These are phyloP conservation scores for Acanthochromis polyacanthus DNA, from an alignment of 2,113 vertebrate species.

Conservation along the genomic window DNA sequence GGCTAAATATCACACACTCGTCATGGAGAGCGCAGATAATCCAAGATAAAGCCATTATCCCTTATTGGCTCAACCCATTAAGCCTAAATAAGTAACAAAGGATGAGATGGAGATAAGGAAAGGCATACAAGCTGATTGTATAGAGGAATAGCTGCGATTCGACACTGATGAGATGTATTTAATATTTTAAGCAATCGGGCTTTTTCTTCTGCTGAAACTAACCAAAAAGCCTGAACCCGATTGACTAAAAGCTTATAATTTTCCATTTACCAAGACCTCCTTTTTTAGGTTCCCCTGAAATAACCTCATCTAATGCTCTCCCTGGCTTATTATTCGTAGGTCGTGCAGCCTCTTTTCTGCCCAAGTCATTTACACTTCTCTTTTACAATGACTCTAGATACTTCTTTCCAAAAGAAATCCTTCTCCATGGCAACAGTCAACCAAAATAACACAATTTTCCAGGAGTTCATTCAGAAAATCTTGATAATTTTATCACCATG, in stretches of 20 bases:
- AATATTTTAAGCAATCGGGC: background rate
- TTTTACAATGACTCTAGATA: background rate
- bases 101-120: background rate
- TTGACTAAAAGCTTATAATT: background rate
- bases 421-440: constrained; percentile 48
- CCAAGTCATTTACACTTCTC: constrained; percentile 7
- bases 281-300: background rate
- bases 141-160: background rate
- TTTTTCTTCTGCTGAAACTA: background rate
- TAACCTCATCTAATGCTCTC: background rate
- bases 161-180: background rate
- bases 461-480: background rate
- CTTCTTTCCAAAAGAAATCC: background rate
- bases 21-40: background rate
- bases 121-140: background rate
- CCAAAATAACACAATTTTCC: background rate
- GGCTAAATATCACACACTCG: constrained; percentile 3
- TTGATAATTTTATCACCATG: background rate
- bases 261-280: background rate
- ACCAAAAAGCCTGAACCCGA: background rate
- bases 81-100: background rate
- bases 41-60: constrained; percentile 11
- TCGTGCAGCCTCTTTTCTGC: background rate
- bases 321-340: background rate
- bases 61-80: background rate